Base-by-base conservation (phyloP, 30 jellyfish, hydroid and myxozoan species). In the Aurelia aurita complex sp. Pacific region DNA sequence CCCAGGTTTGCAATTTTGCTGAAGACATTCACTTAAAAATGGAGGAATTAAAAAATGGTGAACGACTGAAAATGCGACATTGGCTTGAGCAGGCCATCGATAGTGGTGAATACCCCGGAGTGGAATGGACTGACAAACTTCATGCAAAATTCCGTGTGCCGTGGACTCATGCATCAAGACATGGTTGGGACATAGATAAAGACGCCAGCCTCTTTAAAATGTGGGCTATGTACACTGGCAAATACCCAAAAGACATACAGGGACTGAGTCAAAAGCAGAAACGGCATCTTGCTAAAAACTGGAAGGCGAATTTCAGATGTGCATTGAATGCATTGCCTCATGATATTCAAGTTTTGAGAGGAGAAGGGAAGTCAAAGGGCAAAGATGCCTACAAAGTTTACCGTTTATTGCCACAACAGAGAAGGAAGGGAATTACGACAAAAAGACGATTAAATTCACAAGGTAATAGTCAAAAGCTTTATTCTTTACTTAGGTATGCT, bases 131-230 rank as follows among this genome's bases (percentile, higher is more conserved):
- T 12, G 92, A 92, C 69, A 80, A 63, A 32, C 40, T 43, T 23
- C 69, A 60, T 12, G 90, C 94, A 32, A 74, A 69, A 51, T 92
- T 92, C 67, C 89, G 88, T 7, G 89, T 92, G 6, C 87, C 95
- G 4, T 92, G 98, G 98, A 92, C 86, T 68, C 98, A 92, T 73
- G 98, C 96, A 32, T 92, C 98, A 3, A 67, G 98, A n/a, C 98
- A 92, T 29, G 98, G 94, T 23, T 92, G 96, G 96, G 85, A 64
- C 73, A 69, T 79, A 29, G 92, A 84, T 61, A 79, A 79, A 52
- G 98, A 92, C 64, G 98, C 96, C 19, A 59, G 95, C 51, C 66
- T 92, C 29, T 92, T 92, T 71, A 92, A 92, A 74, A 85, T 54
- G 83, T 92, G 98, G 98, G 98, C 98, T 1, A 75, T 86, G 14